phyloP scores from a whole-genome alignment of 2,797 vertebrate species.

The Choloepus didactylus region DNA sequence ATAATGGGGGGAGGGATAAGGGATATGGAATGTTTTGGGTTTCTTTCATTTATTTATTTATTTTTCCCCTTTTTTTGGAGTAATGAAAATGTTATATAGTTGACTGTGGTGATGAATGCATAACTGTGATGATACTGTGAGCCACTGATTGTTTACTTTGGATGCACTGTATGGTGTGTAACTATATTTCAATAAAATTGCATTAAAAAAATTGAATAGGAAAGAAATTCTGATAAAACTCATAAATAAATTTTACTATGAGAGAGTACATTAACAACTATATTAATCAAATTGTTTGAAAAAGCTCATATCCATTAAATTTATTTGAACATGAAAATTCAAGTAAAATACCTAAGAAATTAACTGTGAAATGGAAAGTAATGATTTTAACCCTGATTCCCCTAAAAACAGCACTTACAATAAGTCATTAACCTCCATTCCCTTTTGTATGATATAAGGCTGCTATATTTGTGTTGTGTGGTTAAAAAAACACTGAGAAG shows the following conservation, averaged over 20 bases:
- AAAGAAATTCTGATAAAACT: slow-evolving; percentile 48
- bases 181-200: no score
- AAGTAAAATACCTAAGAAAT: neutral
- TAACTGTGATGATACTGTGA: no score
- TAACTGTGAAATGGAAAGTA: neutral
- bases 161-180: no score
- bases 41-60: no score
- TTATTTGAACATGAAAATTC: neutral
- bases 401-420: neutral
- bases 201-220: neutral
- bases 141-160: no score
- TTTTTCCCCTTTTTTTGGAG: no score
- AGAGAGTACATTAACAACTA: neutral
- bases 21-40: no score
- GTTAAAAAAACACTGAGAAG: neutral
- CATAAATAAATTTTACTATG: neutral
- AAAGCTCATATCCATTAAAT: neutral
- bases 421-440: neutral
- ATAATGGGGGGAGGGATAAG: no score
- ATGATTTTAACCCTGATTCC: neutral
- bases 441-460: neutral
- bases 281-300: neutral
- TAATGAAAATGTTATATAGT: no score
- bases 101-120: no score
- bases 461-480: neutral